Evolutionary conservation across 92 coral and sea anemone species (phyloP), one percentile per base, ranked within the genome.

Genomic region (Nematostella vectensis): DNA sequence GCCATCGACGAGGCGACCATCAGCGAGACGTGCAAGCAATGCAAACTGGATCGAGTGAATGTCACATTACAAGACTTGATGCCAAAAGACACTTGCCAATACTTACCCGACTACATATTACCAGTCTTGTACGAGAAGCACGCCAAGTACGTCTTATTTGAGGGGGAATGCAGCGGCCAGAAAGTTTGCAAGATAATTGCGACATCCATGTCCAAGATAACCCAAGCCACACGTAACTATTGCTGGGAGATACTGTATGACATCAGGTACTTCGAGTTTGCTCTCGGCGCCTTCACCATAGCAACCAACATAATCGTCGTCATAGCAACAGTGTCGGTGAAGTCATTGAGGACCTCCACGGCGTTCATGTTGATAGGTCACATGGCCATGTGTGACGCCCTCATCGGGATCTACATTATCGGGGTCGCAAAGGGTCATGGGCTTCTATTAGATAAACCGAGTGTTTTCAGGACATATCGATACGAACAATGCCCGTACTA

Each of bases 371-470:
- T 72, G 48, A 27, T 72, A 1, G 70, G 63, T 23, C 65, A 76
- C 55, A 66, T 76, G 61, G 70, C 51, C 31, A 56, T 74, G 17
- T 68, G 65, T 25, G 69, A 58, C 25, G 25, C 24, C 29, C 38
- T 68, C 3, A 52, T 64, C 0, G 71, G 71, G 30, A 20, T 64
- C 1, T 64, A 52, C 31, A 27, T 39, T 2, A 28, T 38, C 15
- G 81, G 69, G 1, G 54, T 75, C 16, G 81, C 75, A 1, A 27
- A 53, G 27, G 75, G 69, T 3, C 75, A 75, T 21, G 24, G 64
- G 0, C 19, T 51, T 2, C 44, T 30, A 0, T 4, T 19, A 45
- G 22, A 27, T 2, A 23, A 26, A 0, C 0, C 6, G 11, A 9
- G 47, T 4, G 50, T 37, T 2, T 67, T 75, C 27, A 56, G 47